Evolutionary conservation across 2,888 invertebrate genomes (phyloP).

Genomic region (Microdon myrmicae): DNA sequence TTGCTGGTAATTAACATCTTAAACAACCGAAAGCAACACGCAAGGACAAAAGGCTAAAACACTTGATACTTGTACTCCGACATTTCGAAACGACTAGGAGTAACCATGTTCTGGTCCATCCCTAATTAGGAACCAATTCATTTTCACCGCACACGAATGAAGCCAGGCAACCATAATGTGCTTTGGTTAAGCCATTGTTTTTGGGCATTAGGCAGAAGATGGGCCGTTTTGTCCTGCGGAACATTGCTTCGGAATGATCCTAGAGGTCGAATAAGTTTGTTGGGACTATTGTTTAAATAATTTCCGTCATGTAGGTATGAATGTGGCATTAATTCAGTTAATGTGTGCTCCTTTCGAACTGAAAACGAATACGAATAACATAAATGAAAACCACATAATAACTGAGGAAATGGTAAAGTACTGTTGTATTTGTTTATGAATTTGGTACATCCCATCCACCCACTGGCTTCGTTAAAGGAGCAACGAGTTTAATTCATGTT

Average conservation of each 20-base stretch:
- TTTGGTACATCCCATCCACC: no score
- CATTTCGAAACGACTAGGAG: conserved; percentile 7
- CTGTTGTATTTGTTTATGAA: no score
- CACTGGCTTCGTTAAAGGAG: no score
- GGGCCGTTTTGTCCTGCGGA: conserved; percentile 5
- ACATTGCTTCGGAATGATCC: conserved; percentile 16
- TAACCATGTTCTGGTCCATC: conserved; percentile 37
- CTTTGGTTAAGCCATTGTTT: conserved; percentile 41
- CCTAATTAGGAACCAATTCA: conserved; percentile 53
- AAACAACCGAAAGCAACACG: conserved; percentile 15
- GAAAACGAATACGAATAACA: no score
- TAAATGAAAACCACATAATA: no score
- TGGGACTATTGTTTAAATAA: conserved; percentile 40
- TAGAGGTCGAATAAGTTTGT: conserved; percentile 2
- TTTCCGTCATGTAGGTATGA: conserved; percentile 42
- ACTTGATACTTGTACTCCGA: conserved; percentile 27
- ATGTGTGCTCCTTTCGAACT: conserved; percentile 36
- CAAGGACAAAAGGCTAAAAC: conserved; percentile 48
- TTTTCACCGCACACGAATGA: conserved; percentile 48
- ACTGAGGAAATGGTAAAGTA: no score
- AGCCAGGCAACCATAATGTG: conserved; percentile 47
- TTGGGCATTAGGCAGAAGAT: conserved; percentile 33
- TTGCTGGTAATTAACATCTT: conserved; percentile 38
- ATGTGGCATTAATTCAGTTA: conserved; percentile 46
- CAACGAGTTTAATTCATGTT: no score